Evolutionary conservation across 2,888 invertebrate genomes (phyloP).

Genomic region (Cheilosia variabilis): DNA sequence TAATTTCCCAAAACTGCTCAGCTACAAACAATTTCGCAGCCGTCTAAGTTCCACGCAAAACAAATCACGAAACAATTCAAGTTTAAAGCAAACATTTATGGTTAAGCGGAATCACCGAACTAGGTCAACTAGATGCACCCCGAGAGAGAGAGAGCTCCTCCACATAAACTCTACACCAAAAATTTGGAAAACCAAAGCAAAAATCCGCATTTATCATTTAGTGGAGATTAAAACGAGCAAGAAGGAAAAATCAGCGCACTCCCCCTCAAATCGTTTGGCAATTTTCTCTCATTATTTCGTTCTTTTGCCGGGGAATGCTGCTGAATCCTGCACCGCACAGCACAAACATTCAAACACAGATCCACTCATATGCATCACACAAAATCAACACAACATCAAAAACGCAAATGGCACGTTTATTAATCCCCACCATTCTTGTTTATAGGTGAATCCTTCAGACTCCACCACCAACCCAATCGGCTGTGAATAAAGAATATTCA

Average conservation of each 20-base stretch:
- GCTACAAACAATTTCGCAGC: not conserved
- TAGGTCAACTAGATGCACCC: slow-evolving; percentile 53
- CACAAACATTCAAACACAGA: slow-evolving; percentile 29
- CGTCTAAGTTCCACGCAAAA: slow-evolving; percentile 6
- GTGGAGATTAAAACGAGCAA: slow-evolving; percentile 29
- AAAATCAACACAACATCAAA: slow-evolving; percentile 57
- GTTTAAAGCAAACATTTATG: slow-evolving; percentile 56
- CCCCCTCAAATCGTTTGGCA: slow-evolving; percentile 43
- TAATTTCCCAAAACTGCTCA: not conserved
- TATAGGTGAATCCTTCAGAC: slow-evolving; percentile 69
- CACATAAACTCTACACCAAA: slow-evolving; percentile 9
- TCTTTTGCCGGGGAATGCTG: slow-evolving; percentile 2
- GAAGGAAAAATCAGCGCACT: slow-evolving; percentile 4
- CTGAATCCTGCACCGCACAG: slow-evolving; percentile 28
- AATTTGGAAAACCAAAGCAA: slow-evolving; percentile 19
- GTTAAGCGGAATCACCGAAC: slow-evolving; percentile 42
- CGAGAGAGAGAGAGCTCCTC: not conserved
- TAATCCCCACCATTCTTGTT: slow-evolving; percentile 67
- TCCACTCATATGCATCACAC: slow-evolving; percentile 20
- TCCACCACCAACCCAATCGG: slow-evolving; percentile 33
- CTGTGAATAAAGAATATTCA: slow-evolving; percentile 28
- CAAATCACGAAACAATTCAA: slow-evolving; percentile 50
- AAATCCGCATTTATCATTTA: slow-evolving; percentile 50
- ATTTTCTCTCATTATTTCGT: slow-evolving; percentile 56
- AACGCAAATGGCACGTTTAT: slow-evolving; percentile 65